Percentiles rank a stretch among this genome's conserved stretches.
phyloP scores from a whole-genome alignment of 2,888 invertebrate species.

The Psylliodes chrysocephalus region DNA sequence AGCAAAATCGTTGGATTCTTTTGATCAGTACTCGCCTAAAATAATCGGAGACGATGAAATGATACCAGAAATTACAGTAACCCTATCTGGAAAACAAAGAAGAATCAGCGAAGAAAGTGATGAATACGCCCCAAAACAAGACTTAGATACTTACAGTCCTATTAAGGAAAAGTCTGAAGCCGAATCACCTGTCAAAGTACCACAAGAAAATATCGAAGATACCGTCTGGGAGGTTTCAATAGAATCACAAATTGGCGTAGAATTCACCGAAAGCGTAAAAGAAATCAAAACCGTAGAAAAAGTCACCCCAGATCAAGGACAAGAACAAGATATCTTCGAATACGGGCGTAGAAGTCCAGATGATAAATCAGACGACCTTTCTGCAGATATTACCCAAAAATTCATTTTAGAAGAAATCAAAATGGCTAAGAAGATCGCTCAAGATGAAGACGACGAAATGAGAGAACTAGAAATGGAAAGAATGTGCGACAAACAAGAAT shows the following conservation, averaged over 20 bases:
- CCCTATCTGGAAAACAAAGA: slow-evolving; percentile 62
- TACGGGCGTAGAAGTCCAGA: neutral
- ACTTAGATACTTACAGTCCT: slow-evolving; percentile 13
- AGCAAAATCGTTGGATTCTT: slow-evolving; percentile 57
- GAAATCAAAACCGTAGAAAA: slow-evolving; percentile 30
- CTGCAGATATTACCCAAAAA: slow-evolving; percentile 35
- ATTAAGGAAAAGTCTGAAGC: slow-evolving; percentile 44
- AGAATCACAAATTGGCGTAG: slow-evolving; percentile 59
- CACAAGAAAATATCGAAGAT: slow-evolving; percentile 66
- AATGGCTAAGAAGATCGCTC: slow-evolving; percentile 38
- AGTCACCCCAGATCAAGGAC: slow-evolving; percentile 34
- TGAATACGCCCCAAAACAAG: slow-evolving; percentile 50
- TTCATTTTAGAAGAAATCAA: slow-evolving; percentile 41
- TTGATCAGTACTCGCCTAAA: slow-evolving; percentile 52
- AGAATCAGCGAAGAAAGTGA: slow-evolving; percentile 63
- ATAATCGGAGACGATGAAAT: slow-evolving; percentile 49
- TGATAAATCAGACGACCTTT: slow-evolving; percentile 29
- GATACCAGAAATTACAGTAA: slow-evolving; percentile 63
- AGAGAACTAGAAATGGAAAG: slow-evolving; percentile 21
- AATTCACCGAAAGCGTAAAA: slow-evolving; percentile 59
- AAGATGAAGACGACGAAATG: slow-evolving; percentile 31
- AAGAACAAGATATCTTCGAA: slow-evolving; percentile 6
- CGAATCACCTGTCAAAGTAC: slow-evolving; percentile 59
- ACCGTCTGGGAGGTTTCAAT: slow-evolving; percentile 67
- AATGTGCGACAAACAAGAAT: slow-evolving; percentile 31